Conservation (phyloP, 2,113 vertebrate genomes). For the Lagopus leucura region DNA sequence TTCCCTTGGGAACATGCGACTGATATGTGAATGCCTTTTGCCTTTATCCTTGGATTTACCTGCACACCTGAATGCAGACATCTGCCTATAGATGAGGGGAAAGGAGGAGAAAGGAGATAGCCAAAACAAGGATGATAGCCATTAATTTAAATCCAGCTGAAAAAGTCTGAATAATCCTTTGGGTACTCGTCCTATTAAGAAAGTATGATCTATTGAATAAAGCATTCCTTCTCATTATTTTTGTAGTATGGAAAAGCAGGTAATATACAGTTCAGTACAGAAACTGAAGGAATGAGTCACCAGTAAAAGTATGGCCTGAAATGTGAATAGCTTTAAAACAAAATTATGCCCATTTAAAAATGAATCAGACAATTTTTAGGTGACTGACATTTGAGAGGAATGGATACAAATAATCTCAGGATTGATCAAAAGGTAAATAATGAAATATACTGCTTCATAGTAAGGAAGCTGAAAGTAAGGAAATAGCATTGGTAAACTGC, state of each 20-base stretch:
- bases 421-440: not conserved
- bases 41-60: not conserved
- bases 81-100: not conserved
- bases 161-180: not conserved
- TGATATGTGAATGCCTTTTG: not conserved
- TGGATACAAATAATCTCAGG: not conserved
- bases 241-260: not conserved
- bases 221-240: not conserved
- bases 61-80: not conserved
- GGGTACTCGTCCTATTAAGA: not conserved
- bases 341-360: not conserved
- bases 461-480: not conserved
- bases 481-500: not conserved
- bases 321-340: not conserved
- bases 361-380: not conserved
- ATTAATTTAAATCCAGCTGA: not conserved
- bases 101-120: not conserved
- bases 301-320: not conserved
- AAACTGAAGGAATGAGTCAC: not conserved
- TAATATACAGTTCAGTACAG: not conserved
- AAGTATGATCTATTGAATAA: not conserved
- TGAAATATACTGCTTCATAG: not conserved
- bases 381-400: not conserved
- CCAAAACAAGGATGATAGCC: not conserved
- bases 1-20: not conserved